A percentile compares a stretch with the other conserved stretches of the same genome.
These are phyloP conservation scores for Galleria mellonella DNA, from an alignment of 1,140 invertebrate species.

Conservation along the genomic window DNA sequence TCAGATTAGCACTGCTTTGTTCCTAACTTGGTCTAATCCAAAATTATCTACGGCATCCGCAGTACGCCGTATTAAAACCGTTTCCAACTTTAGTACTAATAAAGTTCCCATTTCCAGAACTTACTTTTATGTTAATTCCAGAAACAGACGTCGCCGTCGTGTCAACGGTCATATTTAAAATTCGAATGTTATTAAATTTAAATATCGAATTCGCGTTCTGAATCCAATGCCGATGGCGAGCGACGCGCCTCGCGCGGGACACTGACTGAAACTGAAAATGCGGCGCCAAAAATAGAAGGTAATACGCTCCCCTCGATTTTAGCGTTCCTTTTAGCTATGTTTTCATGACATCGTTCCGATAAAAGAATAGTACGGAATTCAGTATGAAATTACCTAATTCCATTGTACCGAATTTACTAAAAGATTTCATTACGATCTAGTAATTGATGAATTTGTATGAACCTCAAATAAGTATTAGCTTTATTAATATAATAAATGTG, in stretches of 20 bases:
- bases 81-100: not conserved
- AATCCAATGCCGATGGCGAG: constrained; percentile 25
- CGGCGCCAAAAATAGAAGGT: constrained; percentile 61
- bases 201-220: constrained; percentile 16
- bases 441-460: too few relatives aligned
- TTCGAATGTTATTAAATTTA: constrained; percentile 10
- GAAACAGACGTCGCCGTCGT: constrained; percentile 37
- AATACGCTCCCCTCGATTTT: constrained; percentile 31
- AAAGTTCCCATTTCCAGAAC: constrained; percentile 14
- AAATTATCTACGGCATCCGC: not conserved
- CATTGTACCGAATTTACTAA: too few relatives aligned
- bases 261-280: constrained; percentile 62
- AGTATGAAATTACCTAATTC: too few relatives aligned
- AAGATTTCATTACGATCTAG: too few relatives aligned
- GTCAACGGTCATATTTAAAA: constrained; percentile 43
- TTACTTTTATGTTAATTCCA: constrained; percentile 66
- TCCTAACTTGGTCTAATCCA: too few relatives aligned
- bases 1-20: too few relatives aligned
- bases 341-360: too few relatives aligned
- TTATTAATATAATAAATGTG: too few relatives aligned
- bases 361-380: too few relatives aligned
- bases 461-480: too few relatives aligned
- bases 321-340: constrained; percentile 7
- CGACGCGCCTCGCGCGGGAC: constrained; percentile 40
- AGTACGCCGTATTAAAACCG: not conserved